phyloP scores from a whole-genome alignment of 2,797 vertebrate species.

The Triplophysa bombifrons region DNA sequence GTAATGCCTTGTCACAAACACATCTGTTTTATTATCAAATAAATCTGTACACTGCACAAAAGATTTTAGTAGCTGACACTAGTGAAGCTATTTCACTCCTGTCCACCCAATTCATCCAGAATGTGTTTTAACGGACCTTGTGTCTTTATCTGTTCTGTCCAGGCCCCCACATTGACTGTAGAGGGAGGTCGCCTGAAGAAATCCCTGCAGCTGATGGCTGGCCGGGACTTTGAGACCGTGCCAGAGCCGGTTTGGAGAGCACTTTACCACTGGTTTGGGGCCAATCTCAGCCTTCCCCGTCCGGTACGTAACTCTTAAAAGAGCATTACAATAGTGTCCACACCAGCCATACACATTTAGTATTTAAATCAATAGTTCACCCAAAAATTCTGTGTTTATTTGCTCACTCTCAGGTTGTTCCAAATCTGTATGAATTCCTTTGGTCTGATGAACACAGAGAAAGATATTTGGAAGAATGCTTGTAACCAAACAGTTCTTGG shows the following conservation, averaged over 20 bases:
- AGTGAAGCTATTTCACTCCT: background rate
- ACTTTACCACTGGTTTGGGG: slow-evolving; percentile 98
- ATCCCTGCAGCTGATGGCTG: slow-evolving; percentile 78
- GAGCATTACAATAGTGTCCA: no score
- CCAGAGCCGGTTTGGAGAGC: slow-evolving; percentile 98
- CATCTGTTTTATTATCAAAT: background rate
- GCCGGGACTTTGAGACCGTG: slow-evolving; percentile 90
- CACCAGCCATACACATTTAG: no score
- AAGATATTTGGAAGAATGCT: no score
- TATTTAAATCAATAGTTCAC: no score
- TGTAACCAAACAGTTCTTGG: no score
- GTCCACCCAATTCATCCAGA: background rate
- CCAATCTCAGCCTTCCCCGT: slow-evolving; percentile 93
- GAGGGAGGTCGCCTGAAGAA: slow-evolving; percentile 92
- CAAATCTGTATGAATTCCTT: no score
- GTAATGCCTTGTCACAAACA: slow-evolving; percentile 44
- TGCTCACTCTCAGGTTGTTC: no score
- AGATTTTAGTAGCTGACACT: background rate
- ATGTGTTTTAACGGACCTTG: background rate
- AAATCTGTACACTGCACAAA: background rate
- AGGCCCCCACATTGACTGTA: slow-evolving; percentile 94
- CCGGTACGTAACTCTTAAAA: slow-evolving; percentile 81
- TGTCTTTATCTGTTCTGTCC: slow-evolving; percentile 31
- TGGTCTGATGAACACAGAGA: no score
- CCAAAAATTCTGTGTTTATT: no score